A percentile compares a stretch with the other conserved stretches of the same genome.
These are phyloP conservation scores for Ceuthmochares aereus DNA, from an alignment of 2,113 vertebrate species.

Conservation along the genomic window DNA sequence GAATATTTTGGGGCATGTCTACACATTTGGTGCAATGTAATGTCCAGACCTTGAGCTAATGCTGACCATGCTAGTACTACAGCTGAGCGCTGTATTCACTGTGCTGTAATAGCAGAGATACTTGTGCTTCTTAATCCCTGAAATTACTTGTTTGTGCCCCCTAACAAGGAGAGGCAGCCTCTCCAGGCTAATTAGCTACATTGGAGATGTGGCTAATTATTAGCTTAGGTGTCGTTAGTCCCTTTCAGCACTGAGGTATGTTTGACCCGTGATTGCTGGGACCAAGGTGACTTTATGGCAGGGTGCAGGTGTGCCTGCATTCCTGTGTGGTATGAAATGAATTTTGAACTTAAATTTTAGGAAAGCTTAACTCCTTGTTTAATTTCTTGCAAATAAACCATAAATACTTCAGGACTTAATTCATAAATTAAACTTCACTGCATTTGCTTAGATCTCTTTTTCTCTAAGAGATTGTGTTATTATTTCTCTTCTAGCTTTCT, in stretches of 20 bases:
- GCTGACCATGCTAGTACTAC: accelerated
- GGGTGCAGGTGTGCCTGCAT: not conserved
- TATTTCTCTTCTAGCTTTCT: not conserved
- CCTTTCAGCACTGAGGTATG: not conserved
- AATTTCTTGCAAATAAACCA: not conserved
- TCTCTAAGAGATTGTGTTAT: not conserved
- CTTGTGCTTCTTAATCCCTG: not conserved
- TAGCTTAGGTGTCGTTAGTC: not conserved
- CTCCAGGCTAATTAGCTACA: not conserved
- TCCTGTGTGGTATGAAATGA: not conserved
- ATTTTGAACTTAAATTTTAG: not conserved
- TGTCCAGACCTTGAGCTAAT: not conserved
- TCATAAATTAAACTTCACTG: not conserved
- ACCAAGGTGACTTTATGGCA: not conserved
- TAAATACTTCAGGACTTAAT: not conserved
- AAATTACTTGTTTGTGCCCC: not conserved
- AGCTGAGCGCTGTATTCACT: not conserved
- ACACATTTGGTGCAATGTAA: accelerated
- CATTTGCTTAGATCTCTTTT: not conserved
- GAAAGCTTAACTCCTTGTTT: not conserved
- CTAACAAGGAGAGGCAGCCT: not conserved
- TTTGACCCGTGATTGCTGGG: not conserved
- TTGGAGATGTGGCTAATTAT: too few relatives aligned
- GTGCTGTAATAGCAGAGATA: not conserved
- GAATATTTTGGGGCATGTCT: not conserved